Conservation (phyloP, 2,888 invertebrate genomes). For the Chouioia cunea region DNA sequence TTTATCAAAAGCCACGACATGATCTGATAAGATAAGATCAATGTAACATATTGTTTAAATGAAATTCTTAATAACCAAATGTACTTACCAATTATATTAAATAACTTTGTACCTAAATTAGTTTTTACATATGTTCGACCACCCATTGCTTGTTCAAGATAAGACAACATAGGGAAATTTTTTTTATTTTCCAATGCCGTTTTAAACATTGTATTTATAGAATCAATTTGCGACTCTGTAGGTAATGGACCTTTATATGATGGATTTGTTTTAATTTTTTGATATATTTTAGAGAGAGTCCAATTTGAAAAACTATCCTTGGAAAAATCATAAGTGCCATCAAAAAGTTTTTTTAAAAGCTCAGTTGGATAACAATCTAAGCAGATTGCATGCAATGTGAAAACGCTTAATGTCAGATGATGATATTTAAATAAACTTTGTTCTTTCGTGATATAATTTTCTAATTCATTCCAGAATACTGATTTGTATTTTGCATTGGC, state of each 20-base stretch:
- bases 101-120: conserved; percentile 17
- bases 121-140: conserved; percentile 15
- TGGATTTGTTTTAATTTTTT: conserved; percentile 15
- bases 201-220: not conserved
- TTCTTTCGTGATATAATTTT: not conserved
- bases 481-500: conserved; percentile 19
- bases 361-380: conserved; percentile 19
- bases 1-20: conserved; percentile 23
- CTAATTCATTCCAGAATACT: conserved; percentile 29
- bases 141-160: conserved; percentile 25
- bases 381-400: conserved; percentile 9
- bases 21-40: conserved; percentile 20
- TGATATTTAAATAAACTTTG: not conserved
- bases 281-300: conserved; percentile 39
- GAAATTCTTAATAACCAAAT: not conserved
- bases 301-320: conserved; percentile 15
- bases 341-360: conserved; percentile 23
- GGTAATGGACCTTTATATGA: conserved; percentile 29
- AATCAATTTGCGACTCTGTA: conserved; percentile 12
- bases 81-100: conserved; percentile 29
- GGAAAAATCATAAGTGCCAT: not conserved
- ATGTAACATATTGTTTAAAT: not conserved
- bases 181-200: not conserved
- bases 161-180: not conserved
- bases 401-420: conserved; percentile 14